A percentile compares a stretch with the other conserved stretches of the same genome.
These are phyloP conservation scores for Denticeps clupeoides DNA, from an alignment of 2,797 vertebrate genomes.

Conservation along the genomic window DNA sequence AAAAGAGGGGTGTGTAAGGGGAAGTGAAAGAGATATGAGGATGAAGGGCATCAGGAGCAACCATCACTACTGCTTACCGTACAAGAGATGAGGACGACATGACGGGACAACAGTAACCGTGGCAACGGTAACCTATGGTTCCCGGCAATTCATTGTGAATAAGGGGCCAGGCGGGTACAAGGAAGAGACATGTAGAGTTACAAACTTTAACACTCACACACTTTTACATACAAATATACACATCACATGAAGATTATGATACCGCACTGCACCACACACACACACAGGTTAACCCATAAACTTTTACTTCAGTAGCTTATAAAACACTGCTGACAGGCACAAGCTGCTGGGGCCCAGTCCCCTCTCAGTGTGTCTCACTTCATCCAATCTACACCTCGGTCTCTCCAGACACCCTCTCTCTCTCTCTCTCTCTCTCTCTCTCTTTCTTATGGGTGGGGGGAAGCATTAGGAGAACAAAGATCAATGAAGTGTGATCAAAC, in stretches of 20 bases:
- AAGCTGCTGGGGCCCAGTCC: too few species aligned
- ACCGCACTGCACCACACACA: too few species aligned
- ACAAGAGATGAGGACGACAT: constrained; percentile 55
- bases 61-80: constrained; percentile 26
- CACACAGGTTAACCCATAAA: background rate
- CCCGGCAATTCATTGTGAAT: constrained; percentile 46
- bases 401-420: background rate
- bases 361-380: too few species aligned
- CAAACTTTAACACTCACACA: too few species aligned
- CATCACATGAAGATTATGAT: background rate
- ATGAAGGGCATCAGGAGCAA: constrained; percentile 27
- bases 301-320: too few species aligned
- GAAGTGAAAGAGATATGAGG: constrained; percentile 15
- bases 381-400: too few species aligned
- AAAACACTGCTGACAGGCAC: too few species aligned
- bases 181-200: constrained; percentile 8
- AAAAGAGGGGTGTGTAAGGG: constrained; percentile 4
- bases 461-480: too few species aligned
- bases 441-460: too few species aligned
- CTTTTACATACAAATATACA: too few species aligned
- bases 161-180: constrained; percentile 56
- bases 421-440: background rate
- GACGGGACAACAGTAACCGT: constrained; percentile 62
- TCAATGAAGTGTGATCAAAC: too few species aligned
- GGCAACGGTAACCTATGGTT: constrained; percentile 67